Evolutionary conservation across 2,888 invertebrate species (phyloP).

Genomic region (Belgica antarctica): DNA sequence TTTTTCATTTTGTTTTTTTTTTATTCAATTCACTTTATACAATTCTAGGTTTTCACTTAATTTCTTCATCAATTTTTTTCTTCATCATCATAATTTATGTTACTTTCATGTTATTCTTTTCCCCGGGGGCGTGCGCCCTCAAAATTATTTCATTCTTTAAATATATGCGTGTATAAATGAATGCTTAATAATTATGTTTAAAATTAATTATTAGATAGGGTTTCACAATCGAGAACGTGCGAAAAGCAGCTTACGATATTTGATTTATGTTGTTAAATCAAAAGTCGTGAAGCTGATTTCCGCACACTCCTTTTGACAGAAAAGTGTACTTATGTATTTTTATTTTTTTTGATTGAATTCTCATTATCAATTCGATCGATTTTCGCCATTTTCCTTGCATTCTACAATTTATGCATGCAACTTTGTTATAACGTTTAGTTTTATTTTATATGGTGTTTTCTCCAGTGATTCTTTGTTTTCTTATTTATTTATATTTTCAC

Average conservation of each 20-base stretch:
- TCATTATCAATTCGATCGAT: constrained; percentile 18
- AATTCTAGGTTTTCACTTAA: constrained; percentile 38
- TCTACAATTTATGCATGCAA: constrained; percentile 28
- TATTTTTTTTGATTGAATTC: constrained; percentile 30
- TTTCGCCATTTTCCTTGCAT: background rate
- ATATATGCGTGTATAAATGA: constrained; percentile 40
- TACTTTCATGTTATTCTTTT: constrained; percentile 29
- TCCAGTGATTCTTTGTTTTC: constrained; percentile 42
- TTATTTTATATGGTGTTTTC: constrained; percentile 44
- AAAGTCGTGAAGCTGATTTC: too few species aligned
- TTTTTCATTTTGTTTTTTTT: too few species aligned
- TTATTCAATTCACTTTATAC: constrained; percentile 40
- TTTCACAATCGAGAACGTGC: background rate
- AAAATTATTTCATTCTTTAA: constrained; percentile 21
- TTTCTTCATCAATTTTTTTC: background rate
- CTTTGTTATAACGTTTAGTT: constrained; percentile 15
- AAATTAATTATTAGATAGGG: constrained; percentile 15
- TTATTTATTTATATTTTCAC: constrained; percentile 43
- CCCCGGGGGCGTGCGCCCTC: too few species aligned
- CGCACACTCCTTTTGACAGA: constrained; percentile 18
- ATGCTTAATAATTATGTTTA: constrained; percentile 37
- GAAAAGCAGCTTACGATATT: background rate
- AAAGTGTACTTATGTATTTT: constrained; percentile 18
- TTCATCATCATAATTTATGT: constrained; percentile 41
- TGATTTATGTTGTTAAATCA: constrained; percentile 14